These are phyloP conservation scores for Ciona savignyi DNA, from an alignment of 23 tunicate genomes.

Conservation along the genomic window DNA sequence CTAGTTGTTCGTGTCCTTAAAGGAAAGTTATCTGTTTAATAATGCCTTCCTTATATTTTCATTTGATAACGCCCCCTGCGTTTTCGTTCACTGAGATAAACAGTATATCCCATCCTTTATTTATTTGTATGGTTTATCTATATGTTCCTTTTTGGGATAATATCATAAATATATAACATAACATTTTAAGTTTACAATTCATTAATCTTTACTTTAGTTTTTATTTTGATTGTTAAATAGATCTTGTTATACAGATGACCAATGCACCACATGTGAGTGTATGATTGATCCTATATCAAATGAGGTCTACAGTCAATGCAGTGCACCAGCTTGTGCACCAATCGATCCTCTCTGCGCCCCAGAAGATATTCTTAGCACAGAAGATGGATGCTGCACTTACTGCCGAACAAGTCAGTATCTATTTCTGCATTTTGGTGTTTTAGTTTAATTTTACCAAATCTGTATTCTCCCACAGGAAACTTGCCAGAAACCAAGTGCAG, in stretches of 20 bases:
- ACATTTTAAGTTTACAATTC: neutral
- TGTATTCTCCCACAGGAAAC: constrained; percentile 6
- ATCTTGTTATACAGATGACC: constrained; percentile 29
- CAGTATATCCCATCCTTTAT: too few species aligned
- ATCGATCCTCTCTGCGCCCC: constrained; percentile 70
- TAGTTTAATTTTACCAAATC: neutral
- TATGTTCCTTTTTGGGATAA: too few species aligned
- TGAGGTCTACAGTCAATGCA: constrained; percentile 92
- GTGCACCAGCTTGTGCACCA: constrained; percentile 76
- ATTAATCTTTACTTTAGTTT: too few species aligned
- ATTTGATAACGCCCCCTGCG: too few species aligned
- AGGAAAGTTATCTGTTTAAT: too few species aligned
- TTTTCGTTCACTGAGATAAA: too few species aligned
- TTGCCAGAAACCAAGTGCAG: constrained; percentile 54
- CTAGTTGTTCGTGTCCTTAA: too few species aligned
- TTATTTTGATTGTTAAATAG: too few species aligned
- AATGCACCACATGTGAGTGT: constrained; percentile 84
- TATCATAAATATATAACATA: too few species aligned
- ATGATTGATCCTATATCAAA: constrained; percentile 85
- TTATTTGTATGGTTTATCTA: too few species aligned
- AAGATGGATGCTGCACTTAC: constrained; percentile 82
- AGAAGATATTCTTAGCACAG: constrained; percentile 47
- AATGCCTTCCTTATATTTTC: too few species aligned
- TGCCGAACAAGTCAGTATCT: constrained; percentile 44
- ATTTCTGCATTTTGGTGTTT: neutral